phyloP scores from a whole-genome alignment of 1,140 invertebrate species.

The Aphis gossypii region DNA sequence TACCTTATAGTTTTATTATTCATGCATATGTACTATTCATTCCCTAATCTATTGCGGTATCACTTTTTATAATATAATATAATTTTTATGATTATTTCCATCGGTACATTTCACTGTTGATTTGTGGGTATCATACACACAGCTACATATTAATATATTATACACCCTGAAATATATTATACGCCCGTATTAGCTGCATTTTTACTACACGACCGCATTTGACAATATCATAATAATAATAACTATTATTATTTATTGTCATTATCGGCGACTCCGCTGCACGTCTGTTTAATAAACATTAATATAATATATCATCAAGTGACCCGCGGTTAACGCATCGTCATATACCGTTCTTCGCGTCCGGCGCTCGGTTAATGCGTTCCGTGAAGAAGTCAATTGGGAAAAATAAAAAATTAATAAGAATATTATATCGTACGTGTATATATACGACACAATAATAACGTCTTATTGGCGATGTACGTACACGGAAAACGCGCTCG shows the following conservation, averaged over 20 bases:
- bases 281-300: conserved; percentile 22
- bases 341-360: background rate
- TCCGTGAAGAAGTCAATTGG: background rate
- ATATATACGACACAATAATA: background rate
- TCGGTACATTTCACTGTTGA: too few species aligned
- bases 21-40: too few species aligned
- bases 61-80: too few species aligned
- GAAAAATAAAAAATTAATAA: conserved; percentile 6
- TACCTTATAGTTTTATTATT: too few species aligned
- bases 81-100: background rate
- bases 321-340: conserved; percentile 13
- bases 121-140: background rate
- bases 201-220: background rate
- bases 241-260: background rate
- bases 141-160: background rate
- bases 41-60: background rate
- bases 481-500: background rate
- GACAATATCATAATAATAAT: background rate
- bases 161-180: background rate
- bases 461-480: background rate
- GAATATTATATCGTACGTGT: background rate
- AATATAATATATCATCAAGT: background rate
- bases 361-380: background rate
- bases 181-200: background rate
- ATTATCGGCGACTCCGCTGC: background rate